A percentile compares a stretch with the other conserved stretches of the same genome.
These are phyloP conservation scores for Muraenolepis orangiensis DNA, from an alignment of 2,797 vertebrate species.

Conservation along the genomic window DNA sequence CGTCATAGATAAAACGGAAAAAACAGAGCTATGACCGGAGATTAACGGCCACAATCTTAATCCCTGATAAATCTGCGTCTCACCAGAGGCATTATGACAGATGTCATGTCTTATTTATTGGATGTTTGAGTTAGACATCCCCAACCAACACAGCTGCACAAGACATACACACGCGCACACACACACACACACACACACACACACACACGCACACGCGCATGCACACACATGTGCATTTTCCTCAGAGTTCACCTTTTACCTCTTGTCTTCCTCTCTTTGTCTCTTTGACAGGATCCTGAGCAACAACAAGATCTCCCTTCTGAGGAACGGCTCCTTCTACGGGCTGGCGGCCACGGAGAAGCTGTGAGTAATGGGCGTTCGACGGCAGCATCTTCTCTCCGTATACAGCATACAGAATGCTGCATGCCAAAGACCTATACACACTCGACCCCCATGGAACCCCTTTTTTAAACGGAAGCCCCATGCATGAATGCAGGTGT, in stretches of 20 bases:
- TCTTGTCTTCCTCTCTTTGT: conserved; percentile 1
- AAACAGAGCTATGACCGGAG: conserved; percentile 41
- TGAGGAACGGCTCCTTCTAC: conserved; percentile 83
- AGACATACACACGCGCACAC: neutral
- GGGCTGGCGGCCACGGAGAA: conserved; percentile 82
- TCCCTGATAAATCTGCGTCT: conserved; percentile 54
- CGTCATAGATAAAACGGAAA: conserved; percentile 46
- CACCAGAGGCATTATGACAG: conserved; percentile 44
- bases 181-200: neutral
- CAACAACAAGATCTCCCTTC: conserved; percentile 82
- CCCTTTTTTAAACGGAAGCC: neutral
- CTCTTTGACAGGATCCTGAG: conserved; percentile 78
- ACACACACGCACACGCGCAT: neutral
- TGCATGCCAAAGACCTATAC: neutral
- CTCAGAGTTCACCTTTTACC: conserved; percentile 32
- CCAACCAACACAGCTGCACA: neutral
- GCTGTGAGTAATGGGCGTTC: conserved; percentile 80
- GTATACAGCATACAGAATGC: too few species aligned
- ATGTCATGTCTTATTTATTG: conserved; percentile 52
- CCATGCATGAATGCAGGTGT: neutral
- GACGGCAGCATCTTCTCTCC: conserved; percentile 45
- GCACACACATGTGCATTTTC: neutral
- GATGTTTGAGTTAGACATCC: conserved; percentile 42
- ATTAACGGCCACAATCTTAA: conserved; percentile 49
- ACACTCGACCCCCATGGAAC: neutral